Conservation (phyloP, 2,888 invertebrate species). For the Yponomeuta malinellus region DNA sequence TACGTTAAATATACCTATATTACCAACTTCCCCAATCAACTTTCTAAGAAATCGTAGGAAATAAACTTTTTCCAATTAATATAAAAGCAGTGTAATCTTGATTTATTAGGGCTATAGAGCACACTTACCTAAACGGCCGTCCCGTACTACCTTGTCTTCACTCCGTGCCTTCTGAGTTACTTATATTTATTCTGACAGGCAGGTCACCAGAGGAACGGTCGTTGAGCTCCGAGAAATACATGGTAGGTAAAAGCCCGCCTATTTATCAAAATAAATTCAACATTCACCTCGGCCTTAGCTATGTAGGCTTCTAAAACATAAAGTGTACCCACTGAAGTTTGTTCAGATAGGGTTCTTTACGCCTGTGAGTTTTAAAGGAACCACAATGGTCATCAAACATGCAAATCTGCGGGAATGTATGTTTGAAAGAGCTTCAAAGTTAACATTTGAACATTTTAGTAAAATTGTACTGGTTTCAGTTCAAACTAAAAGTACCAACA, state of each 20-base stretch:
- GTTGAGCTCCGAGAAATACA: background rate
- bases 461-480: too few species aligned
- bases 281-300: background rate
- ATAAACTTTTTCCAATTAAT: background rate
- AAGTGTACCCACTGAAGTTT: too few species aligned
- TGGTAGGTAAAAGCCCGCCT: background rate
- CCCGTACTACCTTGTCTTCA: background rate
- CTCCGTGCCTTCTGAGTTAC: background rate
- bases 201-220: background rate
- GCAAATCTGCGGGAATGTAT: too few species aligned
- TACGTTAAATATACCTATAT: background rate
- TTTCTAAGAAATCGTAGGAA: background rate
- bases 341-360: too few species aligned
- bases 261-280: background rate
- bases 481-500: too few species aligned
- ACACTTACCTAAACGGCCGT: background rate
- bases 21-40: background rate
- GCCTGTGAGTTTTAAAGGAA: too few species aligned
- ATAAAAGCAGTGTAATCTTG: background rate
- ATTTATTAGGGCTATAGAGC: background rate
- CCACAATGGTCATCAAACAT: too few species aligned
- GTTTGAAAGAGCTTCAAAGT: too few species aligned
- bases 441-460: too few species aligned
- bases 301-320: too few species aligned
- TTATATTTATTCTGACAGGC: background rate